These are phyloP conservation scores for Mellivora capensis DNA, from an alignment of 2,113 vertebrate species.

Conservation along the genomic window DNA sequence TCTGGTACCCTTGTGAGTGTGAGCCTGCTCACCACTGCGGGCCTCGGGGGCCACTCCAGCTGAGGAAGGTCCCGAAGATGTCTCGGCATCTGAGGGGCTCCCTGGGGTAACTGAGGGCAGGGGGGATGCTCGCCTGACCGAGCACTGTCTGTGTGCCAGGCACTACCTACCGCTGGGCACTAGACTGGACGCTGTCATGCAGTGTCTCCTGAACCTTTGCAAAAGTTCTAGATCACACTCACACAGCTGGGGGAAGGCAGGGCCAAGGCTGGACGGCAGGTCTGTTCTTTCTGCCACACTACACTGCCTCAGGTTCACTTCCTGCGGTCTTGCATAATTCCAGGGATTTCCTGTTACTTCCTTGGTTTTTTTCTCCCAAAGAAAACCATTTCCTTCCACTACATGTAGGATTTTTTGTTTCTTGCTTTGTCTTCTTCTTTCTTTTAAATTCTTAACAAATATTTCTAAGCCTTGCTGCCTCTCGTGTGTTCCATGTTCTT, in stretches of 20 bases:
- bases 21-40: background rate
- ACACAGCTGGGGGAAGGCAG: background rate
- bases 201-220: background rate
- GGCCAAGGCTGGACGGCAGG: background rate
- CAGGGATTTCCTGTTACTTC: background rate
- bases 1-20: background rate
- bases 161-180: background rate
- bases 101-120: background rate
- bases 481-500: background rate
- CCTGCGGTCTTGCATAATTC: background rate
- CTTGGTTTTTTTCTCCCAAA: background rate
- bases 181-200: background rate
- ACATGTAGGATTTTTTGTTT: background rate
- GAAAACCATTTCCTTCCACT: constrained; percentile 27
- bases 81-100: background rate
- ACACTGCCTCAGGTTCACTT: background rate
- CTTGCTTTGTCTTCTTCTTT: background rate
- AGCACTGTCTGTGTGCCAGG: background rate
- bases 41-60: background rate
- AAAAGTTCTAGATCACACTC: background rate
- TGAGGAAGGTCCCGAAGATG: background rate
- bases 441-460: background rate
- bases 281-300: rapidly evolving
- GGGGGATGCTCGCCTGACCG: background rate
- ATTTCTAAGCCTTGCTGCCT: background rate